phyloP scores from a whole-genome alignment of 2,797 vertebrate genomes.

The Melanogrammus aeglefinus region DNA sequence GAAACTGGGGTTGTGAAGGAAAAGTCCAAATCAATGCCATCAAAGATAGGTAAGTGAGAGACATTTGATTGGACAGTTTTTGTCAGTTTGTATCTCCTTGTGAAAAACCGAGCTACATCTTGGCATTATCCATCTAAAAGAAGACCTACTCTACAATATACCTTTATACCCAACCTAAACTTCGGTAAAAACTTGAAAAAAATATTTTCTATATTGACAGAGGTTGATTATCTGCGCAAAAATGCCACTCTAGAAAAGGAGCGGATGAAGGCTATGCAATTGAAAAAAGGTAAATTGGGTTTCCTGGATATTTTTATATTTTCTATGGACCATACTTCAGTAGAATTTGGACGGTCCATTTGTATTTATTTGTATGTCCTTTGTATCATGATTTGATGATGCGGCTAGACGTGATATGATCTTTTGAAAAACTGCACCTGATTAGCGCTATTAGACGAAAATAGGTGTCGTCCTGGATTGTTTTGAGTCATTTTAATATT shows the following conservation, averaged over 20 bases:
- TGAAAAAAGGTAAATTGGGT: slow-evolving; percentile 8
- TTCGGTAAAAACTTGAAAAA: not conserved
- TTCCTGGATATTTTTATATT: not conserved
- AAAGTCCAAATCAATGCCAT: slow-evolving; percentile 7
- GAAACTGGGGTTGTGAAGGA: slow-evolving; percentile 35
- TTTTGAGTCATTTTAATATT: not conserved
- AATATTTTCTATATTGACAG: not conserved
- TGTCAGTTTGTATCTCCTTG: not conserved
- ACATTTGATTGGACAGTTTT: not conserved
- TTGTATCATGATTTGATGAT: not conserved
- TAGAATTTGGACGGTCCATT: not conserved
- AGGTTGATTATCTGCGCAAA: not conserved
- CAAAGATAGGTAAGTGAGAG: slow-evolving; percentile 15
- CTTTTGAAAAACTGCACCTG: not conserved
- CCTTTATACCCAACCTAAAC: not conserved
- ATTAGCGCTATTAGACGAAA: not conserved
- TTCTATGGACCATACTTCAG: not conserved
- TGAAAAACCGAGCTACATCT: not conserved
- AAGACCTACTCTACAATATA: not conserved
- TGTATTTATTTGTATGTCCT: not conserved
- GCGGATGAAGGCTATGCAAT: slow-evolving; percentile 3
- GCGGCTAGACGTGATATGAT: not conserved
- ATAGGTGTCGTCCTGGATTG: not conserved
- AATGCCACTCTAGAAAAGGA: slow-evolving; percentile 16
- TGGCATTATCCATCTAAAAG: not conserved